Evolutionary conservation across 1,140 invertebrate species (phyloP).

Genomic region (Nilaparvata lugens): DNA sequence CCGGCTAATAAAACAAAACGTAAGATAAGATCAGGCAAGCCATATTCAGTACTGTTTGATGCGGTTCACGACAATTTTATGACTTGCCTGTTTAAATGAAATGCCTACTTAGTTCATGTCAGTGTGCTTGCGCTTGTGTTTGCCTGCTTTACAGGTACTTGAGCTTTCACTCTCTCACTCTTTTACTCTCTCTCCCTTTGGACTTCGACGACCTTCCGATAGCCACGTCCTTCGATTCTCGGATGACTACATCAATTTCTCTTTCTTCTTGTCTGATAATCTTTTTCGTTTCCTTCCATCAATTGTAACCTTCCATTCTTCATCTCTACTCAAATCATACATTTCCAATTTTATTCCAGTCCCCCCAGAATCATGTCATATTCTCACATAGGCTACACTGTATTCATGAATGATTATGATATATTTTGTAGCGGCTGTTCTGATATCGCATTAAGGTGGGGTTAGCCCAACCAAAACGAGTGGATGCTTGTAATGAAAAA

Average conservation of each 20-base stretch:
- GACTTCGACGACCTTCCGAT: too few species aligned
- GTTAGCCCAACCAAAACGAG: too few species aligned
- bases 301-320: not conserved
- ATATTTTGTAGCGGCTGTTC: too few species aligned
- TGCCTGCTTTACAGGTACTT: constrained; percentile 3
- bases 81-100: not conserved
- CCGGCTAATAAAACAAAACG: not conserved
- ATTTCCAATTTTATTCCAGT: not conserved
- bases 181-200: too few species aligned
- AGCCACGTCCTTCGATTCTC: not conserved
- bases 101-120: constrained; percentile 5
- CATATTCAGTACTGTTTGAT: constrained; percentile 3
- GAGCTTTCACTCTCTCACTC: too few species aligned
- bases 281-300: not conserved
- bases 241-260: not conserved
- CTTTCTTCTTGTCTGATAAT: not conserved
- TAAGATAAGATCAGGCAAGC: not conserved
- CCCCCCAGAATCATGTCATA: not conserved
- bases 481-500: too few species aligned
- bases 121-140: not conserved
- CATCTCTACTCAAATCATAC: too few species aligned
- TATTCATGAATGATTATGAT: too few species aligned
- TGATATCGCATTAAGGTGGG: too few species aligned
- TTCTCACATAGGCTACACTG: not conserved
- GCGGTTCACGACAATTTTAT: not conserved